Base-by-base conservation (phyloP, 2,888 invertebrate genomes). In the Serripes groenlandicus region DNA sequence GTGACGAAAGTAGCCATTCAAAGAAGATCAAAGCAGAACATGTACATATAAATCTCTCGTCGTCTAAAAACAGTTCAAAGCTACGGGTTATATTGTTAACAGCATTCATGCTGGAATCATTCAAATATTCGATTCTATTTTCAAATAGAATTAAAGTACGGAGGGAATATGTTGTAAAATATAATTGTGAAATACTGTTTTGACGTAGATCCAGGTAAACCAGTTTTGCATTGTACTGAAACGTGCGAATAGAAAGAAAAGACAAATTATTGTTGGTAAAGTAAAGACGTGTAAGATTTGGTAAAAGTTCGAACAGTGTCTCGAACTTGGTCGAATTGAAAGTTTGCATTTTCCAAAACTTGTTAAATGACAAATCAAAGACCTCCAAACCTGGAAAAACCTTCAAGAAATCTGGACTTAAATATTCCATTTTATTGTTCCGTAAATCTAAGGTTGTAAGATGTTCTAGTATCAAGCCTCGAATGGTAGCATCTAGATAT, bases 381-480 rank as follows among this genome's bases (percentile, higher is more conserved):
- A 15, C n/a, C 34, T 5, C n/a, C 21, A 32, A 30, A 30, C 34
- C 34, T 28, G 30, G n/a, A n/a, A n/a, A 5, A 15, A 30, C 1
- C 15, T 1, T 11, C 1, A 64, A 15, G 18, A 64, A 3, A 3
- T 64, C 32, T 21, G 64, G 28, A 3, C 34, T 28, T 1, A 64
- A 18, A 64, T 64, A 64, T 32, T 64, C 64, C 30, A 64, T 64
- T 11, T 32, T 34, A 28, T 64, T 64, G 7, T 64, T n/a, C n/a
- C n/a, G 18, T 32, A 64, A 32, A 11, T 30, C 15, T 21, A 64
- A 1, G 18, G 32, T 15, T 15, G 7, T 32, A 28, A 64, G 3
- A 21, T 32, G 4, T 3, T 9, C 2, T 7, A 64, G 18, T 26
- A n/a, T 64, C 9, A 2, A 11, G 34, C 7, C 64, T 15, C 30